Conservation (phyloP, 2,113 vertebrate genomes). For the Synodontis membranacea region DNA sequence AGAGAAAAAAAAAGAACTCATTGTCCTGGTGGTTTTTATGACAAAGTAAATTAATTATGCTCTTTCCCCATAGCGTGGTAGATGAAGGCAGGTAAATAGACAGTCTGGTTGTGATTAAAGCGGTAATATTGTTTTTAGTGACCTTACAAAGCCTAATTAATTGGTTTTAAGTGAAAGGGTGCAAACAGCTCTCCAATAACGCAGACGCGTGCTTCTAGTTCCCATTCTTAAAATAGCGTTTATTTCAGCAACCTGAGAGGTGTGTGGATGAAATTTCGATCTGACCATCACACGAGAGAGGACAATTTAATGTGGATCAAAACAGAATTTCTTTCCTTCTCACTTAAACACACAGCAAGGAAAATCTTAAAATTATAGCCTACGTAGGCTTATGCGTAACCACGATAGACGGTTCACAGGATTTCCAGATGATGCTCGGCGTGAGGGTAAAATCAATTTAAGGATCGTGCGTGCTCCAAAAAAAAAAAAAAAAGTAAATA, state of each 20-base stretch:
- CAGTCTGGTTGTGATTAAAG: constrained; percentile 33
- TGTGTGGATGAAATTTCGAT: constrained; percentile 77
- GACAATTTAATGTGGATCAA: not conserved
- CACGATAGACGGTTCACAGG: constrained; percentile 11
- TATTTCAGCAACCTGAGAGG: constrained; percentile 83
- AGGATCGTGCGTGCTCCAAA: constrained; percentile 40
- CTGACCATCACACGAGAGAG: constrained; percentile 57
- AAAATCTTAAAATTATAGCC: constrained; percentile 4
- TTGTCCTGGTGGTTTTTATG: constrained; percentile 24
- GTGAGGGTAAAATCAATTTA: constrained; percentile 72
- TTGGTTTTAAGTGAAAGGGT: constrained; percentile 28
- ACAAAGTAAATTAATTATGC: constrained; percentile 22
- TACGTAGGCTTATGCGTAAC: not conserved
- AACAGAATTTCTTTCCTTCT: not conserved
- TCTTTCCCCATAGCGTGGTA: constrained; percentile 7
- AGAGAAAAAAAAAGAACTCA: not conserved
- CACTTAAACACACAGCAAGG: not conserved
- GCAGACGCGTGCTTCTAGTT: not conserved
- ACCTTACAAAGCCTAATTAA: constrained; percentile 30
- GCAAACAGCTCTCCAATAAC: constrained; percentile 9
- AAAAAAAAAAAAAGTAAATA: constrained; percentile 38
- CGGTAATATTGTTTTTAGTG: constrained; percentile 27
- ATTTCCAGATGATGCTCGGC: constrained; percentile 52
- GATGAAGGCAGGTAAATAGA: constrained; percentile 38
- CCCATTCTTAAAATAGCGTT: constrained; percentile 84